phyloP scores from a whole-genome alignment of 2,888 invertebrate species.

The Dyspetes luteomarginatus region DNA sequence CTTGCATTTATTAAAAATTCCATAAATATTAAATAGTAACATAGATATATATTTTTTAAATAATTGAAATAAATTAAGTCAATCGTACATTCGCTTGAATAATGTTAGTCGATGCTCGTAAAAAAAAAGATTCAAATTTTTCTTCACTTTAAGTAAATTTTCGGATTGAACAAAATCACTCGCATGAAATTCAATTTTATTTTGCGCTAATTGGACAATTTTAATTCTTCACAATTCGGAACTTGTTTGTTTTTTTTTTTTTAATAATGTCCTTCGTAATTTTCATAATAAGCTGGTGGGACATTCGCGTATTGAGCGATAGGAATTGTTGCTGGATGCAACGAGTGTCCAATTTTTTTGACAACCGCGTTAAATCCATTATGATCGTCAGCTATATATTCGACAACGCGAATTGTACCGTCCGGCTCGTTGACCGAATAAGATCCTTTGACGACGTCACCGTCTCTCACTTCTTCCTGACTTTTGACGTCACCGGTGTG shows the following conservation, averaged over 20 bases:
- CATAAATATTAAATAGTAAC: background rate
- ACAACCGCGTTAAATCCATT: slow-evolving; percentile 79
- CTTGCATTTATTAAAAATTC: slow-evolving; percentile 16
- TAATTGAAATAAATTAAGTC: no score
- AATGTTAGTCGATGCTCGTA: no score
- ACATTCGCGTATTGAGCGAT: slow-evolving; percentile 32
- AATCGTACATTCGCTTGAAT: no score
- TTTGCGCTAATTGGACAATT: no score
- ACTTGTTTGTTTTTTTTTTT: background rate
- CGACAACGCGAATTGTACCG: slow-evolving; percentile 78
- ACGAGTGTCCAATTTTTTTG: slow-evolving; percentile 77
- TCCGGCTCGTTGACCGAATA: slow-evolving; percentile 78
- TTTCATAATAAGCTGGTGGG: slow-evolving; percentile 47
- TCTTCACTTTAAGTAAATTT: background rate
- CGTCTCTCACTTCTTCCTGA: slow-evolving; percentile 77
- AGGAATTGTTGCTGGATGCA: slow-evolving; percentile 69
- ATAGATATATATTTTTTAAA: background rate
- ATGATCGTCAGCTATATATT: slow-evolving; percentile 78
- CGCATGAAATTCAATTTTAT: background rate
- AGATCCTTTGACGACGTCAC: slow-evolving; percentile 77
- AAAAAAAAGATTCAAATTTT: background rate
- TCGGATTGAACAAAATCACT: background rate
- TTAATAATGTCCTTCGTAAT: slow-evolving; percentile 53
- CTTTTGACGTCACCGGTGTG: slow-evolving; percentile 78
- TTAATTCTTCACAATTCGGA: no score